phyloP scores from a whole-genome alignment of 37 sponge, comb jelly and placozoan species.

The Bolinopsis microptera region DNA sequence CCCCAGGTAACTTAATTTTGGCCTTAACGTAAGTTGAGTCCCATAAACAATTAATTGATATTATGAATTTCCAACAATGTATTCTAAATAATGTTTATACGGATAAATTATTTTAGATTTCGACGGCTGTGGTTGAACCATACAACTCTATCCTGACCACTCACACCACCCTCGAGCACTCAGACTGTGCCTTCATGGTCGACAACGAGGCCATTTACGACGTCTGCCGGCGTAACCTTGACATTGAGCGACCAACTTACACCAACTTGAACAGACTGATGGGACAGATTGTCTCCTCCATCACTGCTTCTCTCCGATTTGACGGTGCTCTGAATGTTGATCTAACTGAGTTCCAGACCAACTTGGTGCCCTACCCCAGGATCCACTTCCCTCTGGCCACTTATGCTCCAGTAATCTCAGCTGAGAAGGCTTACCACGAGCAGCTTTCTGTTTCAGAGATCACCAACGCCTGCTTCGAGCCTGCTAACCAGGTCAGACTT shows the following conservation, averaged over 20 bases:
- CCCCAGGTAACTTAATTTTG: slow-evolving; percentile 76
- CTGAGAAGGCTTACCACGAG: slow-evolving; percentile 86
- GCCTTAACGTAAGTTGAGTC: too few species aligned
- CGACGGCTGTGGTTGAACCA: slow-evolving; percentile 96
- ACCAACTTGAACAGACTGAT: slow-evolving; percentile 93
- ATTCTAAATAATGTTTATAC: too few species aligned
- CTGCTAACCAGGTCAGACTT: slow-evolving; percentile 76
- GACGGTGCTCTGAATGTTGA: slow-evolving; percentile 94
- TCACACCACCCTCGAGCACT: slow-evolving; percentile 97
- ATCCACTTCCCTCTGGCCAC: slow-evolving; percentile 91
- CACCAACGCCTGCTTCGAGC: slow-evolving; percentile 86
- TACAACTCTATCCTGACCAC: slow-evolving; percentile 98
- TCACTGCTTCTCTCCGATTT: slow-evolving; percentile 80
- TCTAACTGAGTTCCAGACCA: slow-evolving; percentile 91
- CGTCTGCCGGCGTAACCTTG: slow-evolving; percentile 91
- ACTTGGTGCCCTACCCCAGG: slow-evolving; percentile 92
- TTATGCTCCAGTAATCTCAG: slow-evolving; percentile 89
- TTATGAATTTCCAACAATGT: too few species aligned
- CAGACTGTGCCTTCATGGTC: slow-evolving; percentile 98
- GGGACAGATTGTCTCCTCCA: slow-evolving; percentile 88
- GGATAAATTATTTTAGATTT: slow-evolving; percentile 66
- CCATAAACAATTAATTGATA: neutral
- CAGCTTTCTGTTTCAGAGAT: slow-evolving; percentile 82
- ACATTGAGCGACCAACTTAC: slow-evolving; percentile 93
- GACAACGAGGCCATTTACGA: slow-evolving; percentile 98